These are phyloP conservation scores for Colostygia pectinataria DNA, from an alignment of 2,888 invertebrate species.

Conservation along the genomic window DNA sequence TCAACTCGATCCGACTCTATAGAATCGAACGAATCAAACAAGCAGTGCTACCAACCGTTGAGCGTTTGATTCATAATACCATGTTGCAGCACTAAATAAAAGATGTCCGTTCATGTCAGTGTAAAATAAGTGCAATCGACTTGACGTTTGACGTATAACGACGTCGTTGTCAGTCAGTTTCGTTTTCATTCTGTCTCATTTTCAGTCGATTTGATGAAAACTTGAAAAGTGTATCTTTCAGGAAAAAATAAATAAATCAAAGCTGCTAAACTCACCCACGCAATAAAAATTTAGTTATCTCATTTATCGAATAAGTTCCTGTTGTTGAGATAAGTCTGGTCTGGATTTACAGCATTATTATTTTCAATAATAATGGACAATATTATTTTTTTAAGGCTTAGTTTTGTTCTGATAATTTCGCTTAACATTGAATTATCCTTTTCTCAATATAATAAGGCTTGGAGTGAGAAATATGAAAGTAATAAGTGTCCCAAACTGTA, in stretches of 20 bases:
- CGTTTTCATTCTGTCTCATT: no score
- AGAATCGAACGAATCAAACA: not conserved
- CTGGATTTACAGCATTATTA: conserved; percentile 7
- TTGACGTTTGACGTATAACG: no score
- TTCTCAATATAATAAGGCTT: conserved; percentile 70
- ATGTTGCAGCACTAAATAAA: not conserved
- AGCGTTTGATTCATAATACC: conserved; percentile 5
- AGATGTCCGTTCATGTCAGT: no score
- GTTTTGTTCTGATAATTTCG: conserved; percentile 50
- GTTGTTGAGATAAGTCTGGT: conserved; percentile 15
- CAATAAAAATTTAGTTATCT: conserved; percentile 9
- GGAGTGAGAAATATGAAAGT: conserved; percentile 76
- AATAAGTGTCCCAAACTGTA: conserved; percentile 81
- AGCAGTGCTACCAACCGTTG: conserved; percentile 2
- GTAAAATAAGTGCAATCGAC: no score
- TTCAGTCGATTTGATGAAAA: conserved; percentile 2
- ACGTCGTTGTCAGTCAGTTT: no score
- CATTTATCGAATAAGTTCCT: conserved; percentile 24
- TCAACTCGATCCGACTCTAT: conserved; percentile 4
- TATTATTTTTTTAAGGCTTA: conserved; percentile 37
- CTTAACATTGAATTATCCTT: conserved; percentile 53
- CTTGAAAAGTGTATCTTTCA: not conserved
- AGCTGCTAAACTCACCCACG: conserved; percentile 19
- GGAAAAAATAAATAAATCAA: no score
- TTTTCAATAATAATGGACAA: conserved; percentile 38